Evolutionary conservation across 2,888 invertebrate genomes (phyloP).

Genomic region (Hetaerina titia): DNA sequence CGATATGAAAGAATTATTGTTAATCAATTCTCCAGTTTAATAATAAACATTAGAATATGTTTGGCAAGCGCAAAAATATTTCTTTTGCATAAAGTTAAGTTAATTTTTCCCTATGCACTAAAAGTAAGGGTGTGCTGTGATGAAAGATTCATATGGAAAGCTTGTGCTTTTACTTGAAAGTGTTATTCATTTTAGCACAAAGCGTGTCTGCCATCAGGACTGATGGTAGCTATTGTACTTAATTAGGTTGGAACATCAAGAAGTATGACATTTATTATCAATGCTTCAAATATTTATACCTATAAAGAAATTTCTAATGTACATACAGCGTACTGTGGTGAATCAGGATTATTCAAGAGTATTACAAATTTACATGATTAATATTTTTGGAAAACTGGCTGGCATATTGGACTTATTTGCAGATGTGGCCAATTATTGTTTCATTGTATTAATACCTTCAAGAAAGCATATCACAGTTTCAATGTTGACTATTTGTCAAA

Average conservation of each 20-base stretch:
- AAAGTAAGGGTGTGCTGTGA: too few species aligned
- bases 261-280: neutral
- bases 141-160: too few species aligned
- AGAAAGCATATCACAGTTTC: neutral
- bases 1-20: neutral
- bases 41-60: too few species aligned
- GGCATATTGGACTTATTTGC: neutral
- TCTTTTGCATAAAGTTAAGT: too few species aligned
- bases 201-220: too few species aligned
- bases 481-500: neutral
- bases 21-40: neutral
- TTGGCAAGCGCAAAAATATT: too few species aligned
- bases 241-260: too few species aligned
- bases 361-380: neutral
- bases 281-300: neutral
- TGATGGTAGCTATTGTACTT: too few species aligned
- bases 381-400: neutral
- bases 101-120: too few species aligned
- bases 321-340: neutral
- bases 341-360: neutral
- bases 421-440: neutral
- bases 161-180: too few species aligned
- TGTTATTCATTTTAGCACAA: too few species aligned
- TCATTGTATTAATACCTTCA: neutral
- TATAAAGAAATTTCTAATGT: neutral